These are phyloP conservation scores for Arremon aurantiirostris DNA, from an alignment of 2,797 vertebrate species.

Conservation along the genomic window DNA sequence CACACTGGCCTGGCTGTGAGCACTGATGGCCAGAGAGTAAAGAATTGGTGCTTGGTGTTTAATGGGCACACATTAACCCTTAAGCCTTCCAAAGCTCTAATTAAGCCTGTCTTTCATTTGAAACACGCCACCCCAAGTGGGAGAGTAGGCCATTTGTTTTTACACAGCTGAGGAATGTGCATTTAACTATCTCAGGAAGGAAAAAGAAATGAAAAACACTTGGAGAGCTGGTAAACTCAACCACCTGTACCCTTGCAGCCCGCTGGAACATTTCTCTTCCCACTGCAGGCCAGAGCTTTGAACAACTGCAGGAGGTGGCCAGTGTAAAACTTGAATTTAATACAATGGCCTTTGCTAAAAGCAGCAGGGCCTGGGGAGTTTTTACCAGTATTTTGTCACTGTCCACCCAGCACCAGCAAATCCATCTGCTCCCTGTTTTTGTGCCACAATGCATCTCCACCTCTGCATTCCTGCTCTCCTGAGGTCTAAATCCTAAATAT, in stretches of 20 bases:
- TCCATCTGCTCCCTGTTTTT: neutral
- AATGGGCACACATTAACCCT: neutral
- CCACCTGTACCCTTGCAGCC: neutral
- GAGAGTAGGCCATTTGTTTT: constrained; percentile 30
- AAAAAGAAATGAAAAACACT: constrained; percentile 49
- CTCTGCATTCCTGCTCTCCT: neutral
- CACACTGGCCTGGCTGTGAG: accelerated
- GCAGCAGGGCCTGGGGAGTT: neutral
- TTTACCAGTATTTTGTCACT: neutral
- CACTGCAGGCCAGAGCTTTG: neutral
- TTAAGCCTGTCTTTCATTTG: constrained; percentile 49
- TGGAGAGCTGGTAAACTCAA: constrained; percentile 15
- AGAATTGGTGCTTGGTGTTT: neutral
- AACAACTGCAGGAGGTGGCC: neutral
- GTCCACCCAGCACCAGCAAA: accelerated
- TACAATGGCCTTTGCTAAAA: neutral
- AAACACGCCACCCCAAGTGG: neutral
- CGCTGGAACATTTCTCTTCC: neutral
- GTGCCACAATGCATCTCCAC: neutral
- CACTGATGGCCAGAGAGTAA: neutral
- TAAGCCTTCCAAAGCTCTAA: constrained; percentile 33
- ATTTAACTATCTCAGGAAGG: constrained; percentile 44
- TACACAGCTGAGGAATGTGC: constrained; percentile 26
- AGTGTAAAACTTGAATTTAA: neutral
- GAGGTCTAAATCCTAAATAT: neutral